These are phyloP conservation scores for Riparia riparia DNA, from an alignment of 2,113 vertebrate genomes.

Conservation along the genomic window DNA sequence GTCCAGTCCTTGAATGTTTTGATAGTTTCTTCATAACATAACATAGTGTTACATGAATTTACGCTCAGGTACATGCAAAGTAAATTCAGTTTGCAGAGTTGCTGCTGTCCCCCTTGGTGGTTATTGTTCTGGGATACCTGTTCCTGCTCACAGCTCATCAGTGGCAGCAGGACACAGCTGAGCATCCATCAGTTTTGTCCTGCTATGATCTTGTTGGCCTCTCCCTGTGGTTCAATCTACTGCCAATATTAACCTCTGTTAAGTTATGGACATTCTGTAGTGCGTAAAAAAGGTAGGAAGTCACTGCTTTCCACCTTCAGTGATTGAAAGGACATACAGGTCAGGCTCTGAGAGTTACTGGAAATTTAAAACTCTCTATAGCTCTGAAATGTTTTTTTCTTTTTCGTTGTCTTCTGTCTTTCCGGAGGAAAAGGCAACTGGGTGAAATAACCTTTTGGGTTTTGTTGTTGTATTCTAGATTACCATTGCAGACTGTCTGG, in stretches of 20 bases:
- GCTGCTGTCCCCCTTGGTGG: neutral
- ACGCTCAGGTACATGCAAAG: neutral
- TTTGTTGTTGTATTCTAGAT: conserved; percentile 72
- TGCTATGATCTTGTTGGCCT: neutral
- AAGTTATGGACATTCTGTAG: neutral
- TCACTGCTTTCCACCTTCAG: neutral
- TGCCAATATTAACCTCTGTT: neutral
- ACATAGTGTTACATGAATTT: neutral
- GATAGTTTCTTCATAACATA: neutral
- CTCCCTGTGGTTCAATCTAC: neutral
- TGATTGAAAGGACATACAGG: neutral
- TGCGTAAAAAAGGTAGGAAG: neutral
- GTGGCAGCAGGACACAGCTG: neutral
- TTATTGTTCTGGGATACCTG: neutral
- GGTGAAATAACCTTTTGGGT: neutral
- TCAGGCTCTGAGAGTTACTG: neutral
- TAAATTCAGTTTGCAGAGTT: neutral
- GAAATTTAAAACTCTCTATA: neutral
- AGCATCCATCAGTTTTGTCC: neutral
- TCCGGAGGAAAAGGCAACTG: neutral
- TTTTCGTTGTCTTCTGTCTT: neutral
- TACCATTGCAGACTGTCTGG: conserved; percentile 91
- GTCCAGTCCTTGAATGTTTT: neutral
- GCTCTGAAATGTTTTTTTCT: neutral
- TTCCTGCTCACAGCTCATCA: neutral